Evolutionary conservation across 2,797 vertebrate genomes (phyloP).

Genomic region (Scyliorhinus canicula): DNA sequence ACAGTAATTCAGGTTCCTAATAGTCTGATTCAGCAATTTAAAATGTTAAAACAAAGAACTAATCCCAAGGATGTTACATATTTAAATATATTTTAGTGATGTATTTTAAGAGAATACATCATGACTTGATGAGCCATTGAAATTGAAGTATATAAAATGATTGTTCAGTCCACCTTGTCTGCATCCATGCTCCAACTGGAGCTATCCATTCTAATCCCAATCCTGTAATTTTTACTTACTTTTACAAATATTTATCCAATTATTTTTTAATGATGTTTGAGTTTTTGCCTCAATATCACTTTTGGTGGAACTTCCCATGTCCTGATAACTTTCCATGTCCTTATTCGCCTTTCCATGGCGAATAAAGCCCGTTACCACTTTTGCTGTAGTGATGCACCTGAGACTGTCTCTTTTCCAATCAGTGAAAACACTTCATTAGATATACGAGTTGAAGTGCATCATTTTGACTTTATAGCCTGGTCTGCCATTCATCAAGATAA

Average conservation of each 20-base stretch:
- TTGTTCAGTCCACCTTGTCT: background rate
- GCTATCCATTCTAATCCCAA: too few relatives aligned
- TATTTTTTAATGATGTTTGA: background rate
- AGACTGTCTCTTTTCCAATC: background rate
- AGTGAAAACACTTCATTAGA: background rate
- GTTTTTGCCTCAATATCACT: background rate
- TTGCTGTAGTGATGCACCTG: too few relatives aligned
- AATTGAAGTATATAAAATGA: background rate
- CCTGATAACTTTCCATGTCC: too few relatives aligned
- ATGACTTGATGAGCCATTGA: background rate
- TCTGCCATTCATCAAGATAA: too few relatives aligned
- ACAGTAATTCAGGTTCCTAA: background rate
- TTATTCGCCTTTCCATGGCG: too few relatives aligned
- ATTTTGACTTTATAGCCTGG: too few relatives aligned
- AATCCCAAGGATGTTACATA: background rate
- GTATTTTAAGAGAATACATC: background rate
- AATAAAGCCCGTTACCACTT: too few relatives aligned
- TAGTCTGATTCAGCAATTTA: background rate
- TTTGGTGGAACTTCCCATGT: too few relatives aligned
- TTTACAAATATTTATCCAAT: background rate
- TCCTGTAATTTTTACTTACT: too few relatives aligned
- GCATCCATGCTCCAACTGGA: background rate
- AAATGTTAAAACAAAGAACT: background rate
- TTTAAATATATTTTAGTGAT: background rate
- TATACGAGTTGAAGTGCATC: too few relatives aligned